Percentiles rank a stretch among this genome's conserved stretches.
These are phyloP conservation scores for Brenthis ino DNA, from an alignment of 2,888 invertebrate genomes.

Conservation along the genomic window DNA sequence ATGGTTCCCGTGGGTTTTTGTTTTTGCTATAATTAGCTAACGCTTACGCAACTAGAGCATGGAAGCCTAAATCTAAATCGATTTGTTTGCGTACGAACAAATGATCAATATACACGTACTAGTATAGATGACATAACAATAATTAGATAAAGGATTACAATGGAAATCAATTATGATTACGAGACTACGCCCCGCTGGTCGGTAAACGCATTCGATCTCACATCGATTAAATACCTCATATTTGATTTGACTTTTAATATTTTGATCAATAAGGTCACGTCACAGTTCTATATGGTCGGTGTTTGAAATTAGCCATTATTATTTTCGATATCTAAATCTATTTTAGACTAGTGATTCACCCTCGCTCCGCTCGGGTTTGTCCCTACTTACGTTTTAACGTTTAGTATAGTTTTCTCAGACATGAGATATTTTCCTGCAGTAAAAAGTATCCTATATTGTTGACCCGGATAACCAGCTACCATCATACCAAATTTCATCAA, in stretches of 20 bases:
- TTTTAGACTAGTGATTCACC: too few relatives aligned
- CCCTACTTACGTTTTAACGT: too few relatives aligned
- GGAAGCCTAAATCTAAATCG: conserved; percentile 11
- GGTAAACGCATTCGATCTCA: conserved; percentile 12
- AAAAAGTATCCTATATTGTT: too few relatives aligned
- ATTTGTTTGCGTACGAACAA: conserved; percentile 22
- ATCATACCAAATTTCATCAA: too few relatives aligned
- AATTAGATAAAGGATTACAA: conserved; percentile 41
- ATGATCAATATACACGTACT: conserved; percentile 22
- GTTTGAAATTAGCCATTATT: too few relatives aligned
- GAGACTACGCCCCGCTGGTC: conserved; percentile 47
- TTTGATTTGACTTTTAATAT: conserved; percentile 13
- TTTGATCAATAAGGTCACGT: conserved; percentile 2
- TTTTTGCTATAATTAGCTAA: too few relatives aligned
- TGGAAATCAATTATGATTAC: conserved; percentile 53
- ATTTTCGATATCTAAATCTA: too few relatives aligned
- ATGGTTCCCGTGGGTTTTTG: too few relatives aligned
- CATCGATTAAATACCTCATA: conserved; percentile 9
- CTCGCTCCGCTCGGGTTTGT: too few relatives aligned
- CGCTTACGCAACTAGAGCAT: conserved; percentile 7
- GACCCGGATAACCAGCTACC: too few relatives aligned
- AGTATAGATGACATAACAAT: conserved; percentile 33
- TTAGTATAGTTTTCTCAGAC: too few relatives aligned
- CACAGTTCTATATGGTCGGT: background rate
- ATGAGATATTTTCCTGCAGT: too few relatives aligned